phyloP scores from a whole-genome alignment of 2,113 vertebrate species.

The Takifugu bimaculatus region DNA sequence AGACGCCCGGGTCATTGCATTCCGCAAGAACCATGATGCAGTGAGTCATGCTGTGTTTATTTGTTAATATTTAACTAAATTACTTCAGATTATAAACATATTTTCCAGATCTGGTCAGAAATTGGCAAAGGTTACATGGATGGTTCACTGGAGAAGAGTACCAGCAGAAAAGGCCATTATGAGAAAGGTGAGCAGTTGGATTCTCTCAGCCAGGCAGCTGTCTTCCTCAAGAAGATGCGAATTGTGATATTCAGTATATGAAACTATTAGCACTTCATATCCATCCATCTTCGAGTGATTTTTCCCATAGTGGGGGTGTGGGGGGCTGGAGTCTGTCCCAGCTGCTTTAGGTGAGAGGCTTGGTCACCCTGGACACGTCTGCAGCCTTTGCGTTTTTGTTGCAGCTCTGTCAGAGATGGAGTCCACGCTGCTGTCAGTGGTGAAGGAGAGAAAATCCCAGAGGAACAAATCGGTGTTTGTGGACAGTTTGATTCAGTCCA shows the following conservation, averaged over 20 bases:
- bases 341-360: too few relatives aligned
- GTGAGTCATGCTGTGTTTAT: slow-evolving; percentile 68
- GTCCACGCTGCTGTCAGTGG: slow-evolving; percentile 81
- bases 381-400: background rate
- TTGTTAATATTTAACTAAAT: too few relatives aligned
- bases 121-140: slow-evolving; percentile 94
- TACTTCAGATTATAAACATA: too few relatives aligned
- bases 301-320: background rate
- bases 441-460: slow-evolving; percentile 80
- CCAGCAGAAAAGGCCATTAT: slow-evolving; percentile 84
- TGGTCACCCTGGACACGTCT: too few relatives aligned
- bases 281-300: too few relatives aligned
- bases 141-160: slow-evolving; percentile 90
- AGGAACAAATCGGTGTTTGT: slow-evolving; percentile 78
- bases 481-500: slow-evolving; percentile 84
- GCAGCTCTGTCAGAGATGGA: slow-evolving; percentile 89
- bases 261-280: too few relatives aligned
- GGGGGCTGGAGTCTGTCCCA: too few relatives aligned
- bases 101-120: slow-evolving; percentile 89
- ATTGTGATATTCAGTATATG: too few relatives aligned
- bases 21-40: slow-evolving; percentile 89
- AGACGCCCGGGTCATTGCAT: slow-evolving; percentile 84
- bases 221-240: too few relatives aligned
- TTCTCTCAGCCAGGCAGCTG: too few relatives aligned
- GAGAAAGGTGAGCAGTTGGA: slow-evolving; percentile 77